These are phyloP conservation scores for Anoura caudifer DNA, from an alignment of 2,113 vertebrate genomes.

Conservation along the genomic window DNA sequence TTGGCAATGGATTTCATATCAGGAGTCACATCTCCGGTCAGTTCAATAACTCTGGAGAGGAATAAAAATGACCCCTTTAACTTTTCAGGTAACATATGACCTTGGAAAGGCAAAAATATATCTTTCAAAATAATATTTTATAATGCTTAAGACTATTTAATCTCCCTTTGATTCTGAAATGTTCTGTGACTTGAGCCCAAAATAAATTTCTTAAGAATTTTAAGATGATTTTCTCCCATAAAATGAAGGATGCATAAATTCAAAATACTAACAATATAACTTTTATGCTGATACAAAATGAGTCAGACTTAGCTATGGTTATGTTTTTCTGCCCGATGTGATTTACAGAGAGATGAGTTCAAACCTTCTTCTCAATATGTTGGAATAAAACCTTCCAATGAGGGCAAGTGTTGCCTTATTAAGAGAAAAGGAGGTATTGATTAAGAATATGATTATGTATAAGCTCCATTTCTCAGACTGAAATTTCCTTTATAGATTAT, in stretches of 20 bases:
- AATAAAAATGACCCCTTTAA: conserved; percentile 36
- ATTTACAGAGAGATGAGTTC: conserved; percentile 5
- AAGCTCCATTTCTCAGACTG: background rate
- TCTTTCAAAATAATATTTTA: conserved; percentile 33
- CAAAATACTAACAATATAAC: background rate
- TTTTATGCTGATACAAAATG: background rate
- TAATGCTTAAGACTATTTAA: background rate
- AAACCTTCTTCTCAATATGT: background rate
- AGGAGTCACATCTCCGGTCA: conserved; percentile 97
- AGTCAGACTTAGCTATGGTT: background rate
- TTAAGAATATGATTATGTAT: background rate
- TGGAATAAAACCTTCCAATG: background rate
- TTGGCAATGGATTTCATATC: conserved; percentile 95
- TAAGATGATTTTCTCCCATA: background rate
- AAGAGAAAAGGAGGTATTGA: background rate
- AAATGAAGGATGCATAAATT: background rate
- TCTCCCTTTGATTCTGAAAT: conserved; percentile 1
- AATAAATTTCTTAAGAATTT: background rate
- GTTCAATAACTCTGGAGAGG: conserved; percentile 91
- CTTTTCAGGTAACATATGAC: background rate
- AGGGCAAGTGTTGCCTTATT: background rate
- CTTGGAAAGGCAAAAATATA: background rate
- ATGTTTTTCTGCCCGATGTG: background rate
- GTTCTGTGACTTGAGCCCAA: background rate
- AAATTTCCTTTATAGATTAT: background rate